phyloP scores from a whole-genome alignment of 2,888 invertebrate species.

The Microctonus aethiopoides region DNA sequence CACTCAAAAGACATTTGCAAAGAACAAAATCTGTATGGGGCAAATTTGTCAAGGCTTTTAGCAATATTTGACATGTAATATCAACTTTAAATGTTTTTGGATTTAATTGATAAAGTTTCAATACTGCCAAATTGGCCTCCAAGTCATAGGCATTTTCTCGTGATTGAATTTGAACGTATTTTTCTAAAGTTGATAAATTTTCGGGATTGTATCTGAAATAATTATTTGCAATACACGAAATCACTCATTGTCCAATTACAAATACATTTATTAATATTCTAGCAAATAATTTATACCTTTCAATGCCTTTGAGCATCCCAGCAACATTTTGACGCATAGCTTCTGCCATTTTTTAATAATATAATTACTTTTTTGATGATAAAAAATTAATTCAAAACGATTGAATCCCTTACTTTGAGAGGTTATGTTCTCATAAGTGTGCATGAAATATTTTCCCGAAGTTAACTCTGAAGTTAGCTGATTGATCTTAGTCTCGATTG shows the following conservation, averaged over 20 bases:
- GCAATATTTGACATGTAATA: slow-evolving; percentile 87
- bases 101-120: slow-evolving; percentile 97
- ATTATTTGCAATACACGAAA: neutral
- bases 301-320: slow-evolving; percentile 89
- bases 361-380: neutral
- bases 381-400: neutral
- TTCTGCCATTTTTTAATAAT: slow-evolving; percentile 74
- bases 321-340: slow-evolving; percentile 88
- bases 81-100: slow-evolving; percentile 86
- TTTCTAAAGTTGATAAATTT: slow-evolving; percentile 88
- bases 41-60: slow-evolving; percentile 96
- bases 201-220: slow-evolving; percentile 92
- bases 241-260: neutral
- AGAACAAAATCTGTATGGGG: slow-evolving; percentile 98
- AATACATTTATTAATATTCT: neutral
- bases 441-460: neutral
- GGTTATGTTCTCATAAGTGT: neutral
- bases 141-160: slow-evolving; percentile 94
- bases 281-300: slow-evolving; percentile 75
- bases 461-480: neutral
- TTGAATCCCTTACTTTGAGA: neutral
- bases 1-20: slow-evolving; percentile 95
- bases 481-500: neutral
- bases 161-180: slow-evolving; percentile 93
- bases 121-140: slow-evolving; percentile 95